Evolutionary conservation across 2,113 vertebrate species (phyloP), one percentile per base, ranked within the genome.

Genomic region (Apodemus speciosus): DNA sequence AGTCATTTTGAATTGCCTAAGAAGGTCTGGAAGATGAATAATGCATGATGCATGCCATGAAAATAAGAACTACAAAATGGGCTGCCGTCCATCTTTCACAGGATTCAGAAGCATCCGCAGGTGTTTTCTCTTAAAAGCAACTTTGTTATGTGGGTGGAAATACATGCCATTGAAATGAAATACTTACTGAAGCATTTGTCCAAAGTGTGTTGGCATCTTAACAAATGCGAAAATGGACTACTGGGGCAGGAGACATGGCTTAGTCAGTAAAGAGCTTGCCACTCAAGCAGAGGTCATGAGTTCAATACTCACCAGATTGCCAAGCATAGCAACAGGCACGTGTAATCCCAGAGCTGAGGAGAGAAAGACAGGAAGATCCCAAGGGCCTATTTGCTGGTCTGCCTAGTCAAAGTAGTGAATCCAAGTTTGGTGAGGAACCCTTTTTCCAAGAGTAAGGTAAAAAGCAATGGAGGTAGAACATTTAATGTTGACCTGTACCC

Each of bases 51-150:
- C n/a, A n/a, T n/a, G n/a, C n/a, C n/a, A n/a, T 84, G 51, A 91
- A 96, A 95, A 89, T 89, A 93, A 97, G 83, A 96, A 90, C 87
- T 91, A 92, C 6, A 66, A 88, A 94, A 92, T 56, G 58, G 86
- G 89, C 86, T 88, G 30, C 38, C 64, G 71, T 73, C 62, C 91
- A 95, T 91, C 89, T 72, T 80, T 25, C 90, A 93, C 76, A 69
- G 38, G 68, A 89, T 13, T 89, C 89, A 72, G 80, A 93, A 83
- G 76, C 85, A 72, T 86, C 83, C 92, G 96, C 79, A 95, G 92
- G 84, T 96, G 84, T 94, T 92, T 96, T 93, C 71, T 81, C 60
- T 80, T 93, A 92, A 85, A 23, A 90, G 51, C 35, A 91, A 95
- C 93, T 89, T 92, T 95, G 86, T 94, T 92, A 73, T n/a, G 66